These are phyloP conservation scores for Tinamus major DNA, from an alignment of 2,797 vertebrate genomes.

Conservation along the genomic window DNA sequence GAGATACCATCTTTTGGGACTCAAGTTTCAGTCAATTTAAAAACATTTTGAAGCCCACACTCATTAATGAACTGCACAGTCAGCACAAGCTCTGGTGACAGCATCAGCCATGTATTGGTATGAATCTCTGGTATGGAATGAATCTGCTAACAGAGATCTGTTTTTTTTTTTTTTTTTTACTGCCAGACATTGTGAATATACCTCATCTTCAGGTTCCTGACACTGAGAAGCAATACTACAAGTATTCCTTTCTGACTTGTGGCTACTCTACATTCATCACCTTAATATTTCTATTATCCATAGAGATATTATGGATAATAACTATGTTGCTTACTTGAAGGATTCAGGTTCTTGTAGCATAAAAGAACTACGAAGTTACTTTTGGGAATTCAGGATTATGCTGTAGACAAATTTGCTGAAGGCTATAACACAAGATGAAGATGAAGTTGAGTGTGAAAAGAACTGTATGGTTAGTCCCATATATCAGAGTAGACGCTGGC, in stretches of 20 bases:
- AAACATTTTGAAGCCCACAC: background rate
- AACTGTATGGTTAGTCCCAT: background rate
- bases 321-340: background rate
- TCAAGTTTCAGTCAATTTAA: background rate
- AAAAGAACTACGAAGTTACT: slow-evolving; percentile 17
- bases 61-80: background rate
- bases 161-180: background rate
- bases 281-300: background rate
- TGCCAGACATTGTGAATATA: background rate
- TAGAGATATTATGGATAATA: too few species aligned
- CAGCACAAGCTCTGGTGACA: background rate
- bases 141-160: background rate
- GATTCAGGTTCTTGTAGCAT: background rate
- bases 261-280: background rate
- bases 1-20: background rate
- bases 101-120: background rate
- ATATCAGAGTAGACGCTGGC: background rate
- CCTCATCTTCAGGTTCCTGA: background rate
- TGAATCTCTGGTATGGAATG: background rate
- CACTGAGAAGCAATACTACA: background rate
- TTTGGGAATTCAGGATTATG: slow-evolving; percentile 22
- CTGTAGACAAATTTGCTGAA: slow-evolving; percentile 35
- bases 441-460: slow-evolving; percentile 24
- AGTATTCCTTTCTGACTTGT: slow-evolving; percentile 25
- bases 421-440: slow-evolving; percentile 25